Evolutionary conservation across 2,113 vertebrate species (phyloP).

Genomic region (Sus scrofa): DNA sequence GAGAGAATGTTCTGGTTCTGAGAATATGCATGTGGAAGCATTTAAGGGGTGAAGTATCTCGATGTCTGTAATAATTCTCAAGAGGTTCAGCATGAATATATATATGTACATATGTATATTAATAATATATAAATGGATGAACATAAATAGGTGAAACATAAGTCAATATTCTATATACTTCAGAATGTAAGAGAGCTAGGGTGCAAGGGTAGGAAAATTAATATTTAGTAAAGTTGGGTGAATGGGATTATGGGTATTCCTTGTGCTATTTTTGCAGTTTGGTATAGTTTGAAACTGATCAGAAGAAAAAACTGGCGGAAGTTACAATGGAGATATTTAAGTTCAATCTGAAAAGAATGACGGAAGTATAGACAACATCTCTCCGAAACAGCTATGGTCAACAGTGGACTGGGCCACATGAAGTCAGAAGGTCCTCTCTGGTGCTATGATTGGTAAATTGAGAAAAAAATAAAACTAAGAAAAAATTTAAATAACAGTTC

Average conservation of each 20-base stretch:
- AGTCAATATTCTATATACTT: background rate
- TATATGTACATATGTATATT: background rate
- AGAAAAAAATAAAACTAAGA: background rate
- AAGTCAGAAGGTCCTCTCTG: background rate
- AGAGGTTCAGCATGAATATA: background rate
- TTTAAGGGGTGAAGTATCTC: background rate
- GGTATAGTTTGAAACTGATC: background rate
- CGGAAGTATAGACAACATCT: background rate
- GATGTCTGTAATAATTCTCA: constrained; percentile 9
- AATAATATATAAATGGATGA: background rate
- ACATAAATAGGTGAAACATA: background rate
- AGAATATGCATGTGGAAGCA: background rate
- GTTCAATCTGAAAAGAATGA: background rate
- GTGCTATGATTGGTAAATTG: background rate
- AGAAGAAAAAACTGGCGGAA: background rate
- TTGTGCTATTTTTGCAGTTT: background rate
- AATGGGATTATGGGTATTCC: background rate
- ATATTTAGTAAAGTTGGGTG: background rate
- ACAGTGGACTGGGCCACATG: too few species aligned
- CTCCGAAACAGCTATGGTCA: background rate
- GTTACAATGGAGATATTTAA: background rate
- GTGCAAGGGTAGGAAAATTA: background rate
- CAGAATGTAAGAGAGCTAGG: background rate
- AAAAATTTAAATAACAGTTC: background rate
- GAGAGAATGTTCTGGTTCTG: background rate